These are phyloP conservation scores for Borostomias antarcticus DNA, from an alignment of 2,797 vertebrate species.

Conservation along the genomic window DNA sequence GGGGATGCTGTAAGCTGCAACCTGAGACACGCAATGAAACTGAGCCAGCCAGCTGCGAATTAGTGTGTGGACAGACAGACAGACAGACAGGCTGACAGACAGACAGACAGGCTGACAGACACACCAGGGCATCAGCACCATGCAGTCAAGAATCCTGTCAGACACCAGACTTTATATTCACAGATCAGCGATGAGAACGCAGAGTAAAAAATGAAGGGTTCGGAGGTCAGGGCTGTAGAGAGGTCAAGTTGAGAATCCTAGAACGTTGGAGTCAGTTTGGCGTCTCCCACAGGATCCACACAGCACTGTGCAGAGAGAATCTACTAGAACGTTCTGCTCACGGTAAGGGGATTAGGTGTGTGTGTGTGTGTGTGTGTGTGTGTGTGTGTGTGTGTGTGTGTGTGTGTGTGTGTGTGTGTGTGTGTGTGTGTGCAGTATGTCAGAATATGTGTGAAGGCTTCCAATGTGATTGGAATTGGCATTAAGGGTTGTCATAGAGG, in stretches of 20 bases:
- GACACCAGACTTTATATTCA: neutral
- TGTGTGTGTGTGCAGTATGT: no score
- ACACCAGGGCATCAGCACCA: neutral
- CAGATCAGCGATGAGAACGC: neutral
- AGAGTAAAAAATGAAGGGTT: neutral
- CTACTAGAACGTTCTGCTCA: neutral
- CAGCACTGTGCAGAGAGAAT: neutral
- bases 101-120: no score
- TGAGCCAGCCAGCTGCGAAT: slow-evolving; percentile 33
- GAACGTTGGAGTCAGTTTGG: neutral
- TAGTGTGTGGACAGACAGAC: no score
- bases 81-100: no score
- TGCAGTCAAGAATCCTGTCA: slow-evolving; percentile 3
- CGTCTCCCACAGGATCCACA: neutral
- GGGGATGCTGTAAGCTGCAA: slow-evolving; percentile 48
- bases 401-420: neutral
- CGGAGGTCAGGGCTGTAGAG: neutral
- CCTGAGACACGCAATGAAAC: slow-evolving; percentile 38
- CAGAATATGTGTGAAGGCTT: no score
- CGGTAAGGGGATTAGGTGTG: slow-evolving; percentile 13
- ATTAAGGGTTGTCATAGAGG: no score
- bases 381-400: neutral
- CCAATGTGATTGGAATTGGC: no score
- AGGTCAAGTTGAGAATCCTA: neutral
- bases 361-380: slow-evolving; percentile 3